Conservation (phyloP, 2,113 vertebrate species). For the Pseudonaja textilis region DNA sequence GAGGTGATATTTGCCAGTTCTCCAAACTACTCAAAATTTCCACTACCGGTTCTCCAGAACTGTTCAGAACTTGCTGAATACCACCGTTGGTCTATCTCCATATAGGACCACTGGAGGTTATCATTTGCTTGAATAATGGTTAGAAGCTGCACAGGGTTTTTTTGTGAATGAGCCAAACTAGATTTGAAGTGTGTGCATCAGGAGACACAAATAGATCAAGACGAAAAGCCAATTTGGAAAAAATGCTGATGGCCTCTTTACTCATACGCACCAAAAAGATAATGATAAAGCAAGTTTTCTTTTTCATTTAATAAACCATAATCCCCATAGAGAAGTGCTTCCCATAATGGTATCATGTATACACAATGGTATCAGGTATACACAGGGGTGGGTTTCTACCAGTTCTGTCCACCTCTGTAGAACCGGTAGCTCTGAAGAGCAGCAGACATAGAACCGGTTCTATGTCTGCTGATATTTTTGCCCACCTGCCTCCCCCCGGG, state of each 20-base stretch:
- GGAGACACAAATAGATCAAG: neutral
- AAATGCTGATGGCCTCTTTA: neutral
- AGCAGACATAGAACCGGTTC: too few species aligned
- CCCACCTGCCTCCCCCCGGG: too few species aligned
- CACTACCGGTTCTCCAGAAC: too few species aligned
- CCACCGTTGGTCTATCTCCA: neutral
- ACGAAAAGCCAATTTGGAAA: neutral
- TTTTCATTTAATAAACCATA: neutral
- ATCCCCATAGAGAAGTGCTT: neutral
- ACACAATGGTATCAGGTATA: neutral
- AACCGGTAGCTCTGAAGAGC: too few species aligned
- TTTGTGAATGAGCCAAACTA: neutral
- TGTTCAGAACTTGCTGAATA: too few species aligned
- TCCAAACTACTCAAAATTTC: too few species aligned
- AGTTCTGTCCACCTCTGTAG: too few species aligned
- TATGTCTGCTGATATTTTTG: too few species aligned
- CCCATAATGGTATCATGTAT: neutral
- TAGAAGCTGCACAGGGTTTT: neutral
- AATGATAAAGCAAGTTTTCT: neutral
- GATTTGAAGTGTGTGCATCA: neutral
- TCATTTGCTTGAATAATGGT: neutral
- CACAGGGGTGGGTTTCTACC: neutral
- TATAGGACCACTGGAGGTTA: neutral
- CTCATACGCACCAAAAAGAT: neutral
- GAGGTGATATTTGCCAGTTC: too few species aligned